Evolutionary conservation across 2,888 invertebrate species (phyloP).

Genomic region (Acrobasis repandana): DNA sequence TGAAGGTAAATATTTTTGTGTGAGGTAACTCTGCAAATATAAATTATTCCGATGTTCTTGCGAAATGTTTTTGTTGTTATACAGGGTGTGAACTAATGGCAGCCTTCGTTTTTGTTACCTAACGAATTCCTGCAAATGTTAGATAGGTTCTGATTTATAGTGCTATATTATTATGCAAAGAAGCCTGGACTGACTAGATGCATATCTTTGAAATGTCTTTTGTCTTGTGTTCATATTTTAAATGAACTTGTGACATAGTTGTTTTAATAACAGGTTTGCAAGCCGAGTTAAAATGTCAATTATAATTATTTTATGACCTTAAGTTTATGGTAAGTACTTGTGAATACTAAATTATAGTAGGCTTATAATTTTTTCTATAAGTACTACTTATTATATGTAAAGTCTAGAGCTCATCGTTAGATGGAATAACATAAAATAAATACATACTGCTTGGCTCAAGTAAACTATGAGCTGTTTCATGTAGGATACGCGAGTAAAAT

Average conservation of each 20-base stretch:
- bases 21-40: conserved; percentile 53
- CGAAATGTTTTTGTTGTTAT: conserved; percentile 56
- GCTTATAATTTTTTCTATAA: too few species aligned
- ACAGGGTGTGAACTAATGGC: conserved; percentile 29
- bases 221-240: not conserved
- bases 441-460: too few species aligned
- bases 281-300: not conserved
- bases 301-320: not conserved
- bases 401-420: too few species aligned
- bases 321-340: not conserved
- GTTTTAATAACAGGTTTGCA: not conserved
- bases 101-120: conserved; percentile 34
- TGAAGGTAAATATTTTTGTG: conserved; percentile 47
- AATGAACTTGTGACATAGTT: not conserved
- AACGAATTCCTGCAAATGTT: conserved; percentile 8
- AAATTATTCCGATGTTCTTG: conserved; percentile 48
- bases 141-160: conserved; percentile 5
- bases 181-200: not conserved
- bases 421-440: too few species aligned
- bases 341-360: too few species aligned
- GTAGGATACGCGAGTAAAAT: too few species aligned
- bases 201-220: not conserved
- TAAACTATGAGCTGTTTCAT: too few species aligned
- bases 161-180: conserved; percentile 1
- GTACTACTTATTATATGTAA: too few species aligned